Percentiles rank a stretch among this genome's conserved stretches.
Evolutionary conservation across 2,797 vertebrate species (phyloP).

Genomic region (Crax fasciolata): DNA sequence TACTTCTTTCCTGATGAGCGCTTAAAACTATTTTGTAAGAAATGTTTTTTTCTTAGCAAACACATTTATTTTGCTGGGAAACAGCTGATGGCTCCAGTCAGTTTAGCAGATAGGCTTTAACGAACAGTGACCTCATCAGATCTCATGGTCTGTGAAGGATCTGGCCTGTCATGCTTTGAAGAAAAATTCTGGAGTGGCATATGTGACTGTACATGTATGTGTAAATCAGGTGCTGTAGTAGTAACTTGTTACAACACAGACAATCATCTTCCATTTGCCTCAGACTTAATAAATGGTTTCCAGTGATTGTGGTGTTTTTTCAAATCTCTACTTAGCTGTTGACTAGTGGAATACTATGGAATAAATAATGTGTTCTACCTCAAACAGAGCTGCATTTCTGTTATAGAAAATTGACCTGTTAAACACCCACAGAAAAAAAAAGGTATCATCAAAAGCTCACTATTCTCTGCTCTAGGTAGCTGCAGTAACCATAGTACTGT

Average conservation of each 20-base stretch:
- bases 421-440: not conserved
- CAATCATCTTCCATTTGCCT: not conserved
- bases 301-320: not conserved
- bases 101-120: not conserved
- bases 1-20: not conserved
- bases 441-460: not conserved
- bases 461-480: not conserved
- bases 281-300: not conserved
- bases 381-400: not conserved
- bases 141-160: not conserved
- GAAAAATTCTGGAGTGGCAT: not conserved
- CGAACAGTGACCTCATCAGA: not conserved
- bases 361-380: not conserved
- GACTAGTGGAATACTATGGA: not conserved
- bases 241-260: not conserved
- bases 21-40: not conserved
- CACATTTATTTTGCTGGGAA: not conserved
- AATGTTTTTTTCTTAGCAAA: not conserved
- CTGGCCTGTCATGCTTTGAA: not conserved
- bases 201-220: not conserved
- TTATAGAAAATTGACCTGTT: slow-evolving; percentile 16
- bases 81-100: not conserved
- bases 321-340: not conserved
- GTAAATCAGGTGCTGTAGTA: not conserved
- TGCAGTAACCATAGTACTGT: slow-evolving; percentile 23